A percentile compares a stretch with the other conserved stretches of the same genome.
Evolutionary conservation across 2,888 invertebrate genomes (phyloP).

Genomic region (Phrixothrix hirtus): DNA sequence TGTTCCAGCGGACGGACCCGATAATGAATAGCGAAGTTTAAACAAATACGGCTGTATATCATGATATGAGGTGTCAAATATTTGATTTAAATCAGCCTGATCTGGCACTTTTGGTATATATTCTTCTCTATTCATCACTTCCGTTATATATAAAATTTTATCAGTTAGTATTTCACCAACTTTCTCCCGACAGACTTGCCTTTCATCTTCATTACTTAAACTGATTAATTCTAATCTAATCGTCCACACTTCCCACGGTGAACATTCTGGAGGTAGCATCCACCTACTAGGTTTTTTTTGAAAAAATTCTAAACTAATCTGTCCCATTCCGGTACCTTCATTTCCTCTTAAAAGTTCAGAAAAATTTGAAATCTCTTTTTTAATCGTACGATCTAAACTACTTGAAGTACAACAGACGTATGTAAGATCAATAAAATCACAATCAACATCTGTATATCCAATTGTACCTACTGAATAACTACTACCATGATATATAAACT

Average conservation of each 20-base stretch:
- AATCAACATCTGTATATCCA: conserved; percentile 95
- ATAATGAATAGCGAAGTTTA: conserved; percentile 83
- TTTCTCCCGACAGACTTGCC: conserved; percentile 84
- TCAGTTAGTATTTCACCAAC: conserved; percentile 87
- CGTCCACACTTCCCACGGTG: conserved; percentile 99
- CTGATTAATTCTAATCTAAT: conserved; percentile 87
- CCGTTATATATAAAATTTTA: conserved; percentile 91
- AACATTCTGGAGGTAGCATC: conserved; percentile 88
- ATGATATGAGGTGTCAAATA: conserved; percentile 90
- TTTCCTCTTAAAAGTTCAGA: conserved; percentile 76
- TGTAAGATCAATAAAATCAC: conserved; percentile 96
- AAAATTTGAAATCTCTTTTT: conserved; percentile 76
- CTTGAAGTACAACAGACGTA: conserved; percentile 93
- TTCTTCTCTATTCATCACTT: conserved; percentile 93
- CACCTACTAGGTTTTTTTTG: conserved; percentile 88
- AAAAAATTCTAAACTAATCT: conserved; percentile 94
- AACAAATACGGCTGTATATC: conserved; percentile 98
- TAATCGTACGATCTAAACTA: conserved; percentile 71
- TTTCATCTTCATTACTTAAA: conserved; percentile 83
- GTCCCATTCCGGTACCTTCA: conserved; percentile 70
- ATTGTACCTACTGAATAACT: conserved; percentile 95
- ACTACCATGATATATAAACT: conserved; percentile 91
- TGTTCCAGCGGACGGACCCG: conserved; percentile 71
- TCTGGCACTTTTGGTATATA: conserved; percentile 96
- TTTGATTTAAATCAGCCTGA: conserved; percentile 86